phyloP scores from a whole-genome alignment of 2,888 invertebrate species.

The Conops quadrifasciatus region DNA sequence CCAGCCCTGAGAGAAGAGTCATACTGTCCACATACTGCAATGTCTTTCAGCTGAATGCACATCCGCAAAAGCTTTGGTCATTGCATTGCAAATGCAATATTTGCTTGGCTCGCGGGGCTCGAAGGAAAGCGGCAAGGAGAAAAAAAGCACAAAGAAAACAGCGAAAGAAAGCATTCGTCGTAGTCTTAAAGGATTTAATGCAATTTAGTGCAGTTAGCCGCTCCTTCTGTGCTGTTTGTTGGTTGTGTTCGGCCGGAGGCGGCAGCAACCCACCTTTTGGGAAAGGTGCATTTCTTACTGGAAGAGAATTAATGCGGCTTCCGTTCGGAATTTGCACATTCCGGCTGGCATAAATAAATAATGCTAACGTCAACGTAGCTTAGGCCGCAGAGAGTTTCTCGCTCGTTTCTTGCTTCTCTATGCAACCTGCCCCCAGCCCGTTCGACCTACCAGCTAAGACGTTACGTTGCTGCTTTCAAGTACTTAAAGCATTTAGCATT shows the following conservation, averaged over 20 bases:
- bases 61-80: background rate
- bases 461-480: background rate
- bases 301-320: slow-evolving; percentile 57
- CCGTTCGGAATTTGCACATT: slow-evolving; percentile 59
- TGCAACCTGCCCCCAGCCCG: too few relatives aligned
- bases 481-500: background rate
- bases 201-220: slow-evolving; percentile 24
- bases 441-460: too few relatives aligned
- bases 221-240: background rate
- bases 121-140: background rate
- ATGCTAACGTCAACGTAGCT: slow-evolving; percentile 2
- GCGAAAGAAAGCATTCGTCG: too few relatives aligned
- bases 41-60: slow-evolving; percentile 10
- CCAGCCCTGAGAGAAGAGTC: too few relatives aligned
- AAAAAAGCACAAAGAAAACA: background rate
- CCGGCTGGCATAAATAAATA: slow-evolving; percentile 35
- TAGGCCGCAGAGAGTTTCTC: slow-evolving; percentile 15
- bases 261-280: too few relatives aligned
- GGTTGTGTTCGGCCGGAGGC: too few relatives aligned
- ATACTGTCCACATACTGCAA: too few relatives aligned
- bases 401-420: too few relatives aligned
- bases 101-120: background rate
- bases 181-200: slow-evolving; percentile 32
- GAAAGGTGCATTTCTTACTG: background rate
- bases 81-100: slow-evolving; percentile 13